Evolutionary conservation across 2,797 vertebrate genomes (phyloP), one percentile per base, ranked within the genome.

Genomic region (Labroides dimidiatus): DNA sequence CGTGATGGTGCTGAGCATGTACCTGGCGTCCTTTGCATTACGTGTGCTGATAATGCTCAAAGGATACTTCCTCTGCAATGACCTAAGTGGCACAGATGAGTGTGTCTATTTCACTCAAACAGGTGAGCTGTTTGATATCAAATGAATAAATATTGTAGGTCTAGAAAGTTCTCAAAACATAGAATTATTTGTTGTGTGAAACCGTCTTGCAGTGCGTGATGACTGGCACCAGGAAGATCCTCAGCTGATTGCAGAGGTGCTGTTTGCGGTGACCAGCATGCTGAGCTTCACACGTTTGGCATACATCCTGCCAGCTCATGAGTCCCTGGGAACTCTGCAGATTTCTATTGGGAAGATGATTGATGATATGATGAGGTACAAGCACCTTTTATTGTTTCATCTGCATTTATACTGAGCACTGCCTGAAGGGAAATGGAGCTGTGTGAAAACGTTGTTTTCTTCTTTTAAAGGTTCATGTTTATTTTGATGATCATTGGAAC

Each of bases 311-410:
- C 96, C 95, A 0, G 96, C 96, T n/a, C 96, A 97, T 0, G 96
- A 98, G 87, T 96, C 95, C 1, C 87, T 98, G 76, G 96, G 96
- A 54, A 97, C 96, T 0, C 92, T 97, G 63, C 96, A 97, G 93
- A 98, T 97, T 72, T 97, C 96, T 79, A 97, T 96, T 0, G 96
- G 96, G 45, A 96, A 95, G 87, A 97, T 98, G 96, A 96, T 97
- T 1, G 95, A 97, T 0, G 96, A 97, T 75, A 98, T 98, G 96
- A 96, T 97, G 85, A 90, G 96, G 96, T 97, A 77, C 39, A 8
- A 20, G 13, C 23, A 1, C 4, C 8, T 15, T 20, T n/a, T 1
- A 33, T 36, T 11, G 11, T n/a, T 3, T 11, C 14, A 24, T 50
- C 17, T 57, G 15, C 21, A 44, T 48, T 2, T 33, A 7, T 10